Evolutionary conservation across 2,113 vertebrate genomes (phyloP).

Genomic region (Hiodon alosoides): DNA sequence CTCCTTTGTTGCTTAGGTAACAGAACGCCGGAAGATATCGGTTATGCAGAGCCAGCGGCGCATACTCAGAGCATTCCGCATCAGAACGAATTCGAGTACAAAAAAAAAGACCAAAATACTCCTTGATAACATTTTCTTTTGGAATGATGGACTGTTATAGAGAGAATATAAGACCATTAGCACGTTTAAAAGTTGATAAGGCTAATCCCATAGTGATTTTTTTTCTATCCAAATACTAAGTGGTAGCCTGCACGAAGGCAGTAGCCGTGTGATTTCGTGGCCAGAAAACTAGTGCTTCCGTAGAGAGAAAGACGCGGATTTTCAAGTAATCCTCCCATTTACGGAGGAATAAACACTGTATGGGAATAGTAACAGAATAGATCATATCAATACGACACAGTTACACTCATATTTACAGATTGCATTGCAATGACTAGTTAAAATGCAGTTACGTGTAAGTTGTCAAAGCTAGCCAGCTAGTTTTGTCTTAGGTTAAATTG

Average conservation of each 20-base stretch:
- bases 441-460: background rate
- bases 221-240: background rate
- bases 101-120: background rate
- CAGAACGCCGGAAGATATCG: conserved; percentile 4
- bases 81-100: background rate
- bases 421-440: no score
- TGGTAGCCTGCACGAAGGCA: background rate
- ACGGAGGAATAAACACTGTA: no score
- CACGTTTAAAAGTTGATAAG: background rate
- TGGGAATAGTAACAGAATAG: no score
- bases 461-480: background rate
- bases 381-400: no score
- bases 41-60: background rate
- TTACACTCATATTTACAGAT: no score
- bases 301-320: background rate
- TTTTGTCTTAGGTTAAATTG: background rate
- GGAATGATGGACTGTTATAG: background rate
- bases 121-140: background rate
- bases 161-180: background rate
- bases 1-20: conserved; percentile 22
- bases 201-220: background rate
- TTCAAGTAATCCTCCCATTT: background rate
- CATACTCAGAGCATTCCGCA: background rate
- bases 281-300: background rate
- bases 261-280: background rate